Evolutionary conservation across 2,888 invertebrate genomes (phyloP), one percentile per base, ranked within the genome.

Genomic region (Macrophya annulata): DNA sequence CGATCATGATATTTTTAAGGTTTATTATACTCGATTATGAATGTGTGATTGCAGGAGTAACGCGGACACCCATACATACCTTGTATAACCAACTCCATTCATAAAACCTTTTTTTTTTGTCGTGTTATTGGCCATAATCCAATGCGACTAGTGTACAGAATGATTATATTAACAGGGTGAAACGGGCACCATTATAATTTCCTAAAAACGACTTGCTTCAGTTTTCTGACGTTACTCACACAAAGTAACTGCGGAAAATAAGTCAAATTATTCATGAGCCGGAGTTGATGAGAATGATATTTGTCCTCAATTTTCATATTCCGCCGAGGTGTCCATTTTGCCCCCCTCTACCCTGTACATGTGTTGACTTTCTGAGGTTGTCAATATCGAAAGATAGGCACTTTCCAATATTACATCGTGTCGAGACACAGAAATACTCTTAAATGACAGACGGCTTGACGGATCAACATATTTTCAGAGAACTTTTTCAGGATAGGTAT

Each of bases 401-500:
- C 81, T 81, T 62, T 81, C 62, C 21, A 45, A 62, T 81, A 81
- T 81, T 81, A 81, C 81, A 17, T 81, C 62, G 21, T 15, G 59
- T 43, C 15, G 62, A 40, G 62, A 81, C 15, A 62, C 12, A 40
- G 62, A 43, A 62, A 81, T 77, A 55, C n/a, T 62, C 21, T 25
- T 81, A 43, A 40, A 21, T 43, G 62, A 81, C 81, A 25, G 81
- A 59, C 40, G 21, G 81, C 81, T 81, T 43, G 59, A 43, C 62
- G 43, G 40, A n/a, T 40, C 43, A 31, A 62, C 62, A 48, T 15
- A 15, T 77, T 77, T 55, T 31, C 17, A 21, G 45, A 2, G 4
- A 45, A 74, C 21, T 55, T 59, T 62, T 81, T 62, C 62, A 15
- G 74, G 9, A 5, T 12, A 4, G 31, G 55, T 21, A 6, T 77